Conservation (phyloP, 2,888 invertebrate genomes). For the Drosophila falleni region DNA sequence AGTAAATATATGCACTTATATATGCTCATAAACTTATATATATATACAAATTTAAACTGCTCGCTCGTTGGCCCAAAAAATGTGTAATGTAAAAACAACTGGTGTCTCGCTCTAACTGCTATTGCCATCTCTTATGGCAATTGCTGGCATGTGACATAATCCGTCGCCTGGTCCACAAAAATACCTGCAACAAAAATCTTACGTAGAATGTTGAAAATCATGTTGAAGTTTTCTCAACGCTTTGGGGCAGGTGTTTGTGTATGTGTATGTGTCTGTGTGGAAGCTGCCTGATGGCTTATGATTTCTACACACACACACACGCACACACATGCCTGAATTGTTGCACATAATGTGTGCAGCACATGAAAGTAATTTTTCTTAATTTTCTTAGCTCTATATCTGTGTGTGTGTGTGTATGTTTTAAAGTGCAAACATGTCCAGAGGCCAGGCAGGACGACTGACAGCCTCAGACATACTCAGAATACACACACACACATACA, state of each 20-base stretch:
- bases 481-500: slow-evolving; percentile 3
- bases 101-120: slow-evolving; percentile 17
- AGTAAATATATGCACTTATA: slow-evolving; percentile 36
- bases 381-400: slow-evolving; percentile 67
- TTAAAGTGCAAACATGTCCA: slow-evolving; percentile 61
- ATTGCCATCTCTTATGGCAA: slow-evolving; percentile 47
- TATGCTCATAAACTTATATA: slow-evolving; percentile 14
- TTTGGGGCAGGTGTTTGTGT: slow-evolving; percentile 41
- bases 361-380: slow-evolving; percentile 76
- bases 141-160: slow-evolving; percentile 74
- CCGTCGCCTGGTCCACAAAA: slow-evolving; percentile 68
- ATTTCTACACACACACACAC: slow-evolving; percentile 40
- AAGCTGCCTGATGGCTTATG: slow-evolving; percentile 55
- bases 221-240: slow-evolving; percentile 68
- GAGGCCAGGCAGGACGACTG: slow-evolving; percentile 29
- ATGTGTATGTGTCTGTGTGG: slow-evolving; percentile 4
- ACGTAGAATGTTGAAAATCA: slow-evolving; percentile 73
- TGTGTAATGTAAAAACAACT: slow-evolving; percentile 49
- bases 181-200: slow-evolving; percentile 69
- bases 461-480: slow-evolving; percentile 16
- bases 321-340: slow-evolving; percentile 31
- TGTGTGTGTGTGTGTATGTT: slow-evolving; percentile 27
- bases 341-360: slow-evolving; percentile 60
- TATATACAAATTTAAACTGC: slow-evolving; percentile 21
- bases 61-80: slow-evolving; percentile 52